These are phyloP conservation scores for Lacanobia oleracea DNA, from an alignment of 2,888 invertebrate species.

Conservation along the genomic window DNA sequence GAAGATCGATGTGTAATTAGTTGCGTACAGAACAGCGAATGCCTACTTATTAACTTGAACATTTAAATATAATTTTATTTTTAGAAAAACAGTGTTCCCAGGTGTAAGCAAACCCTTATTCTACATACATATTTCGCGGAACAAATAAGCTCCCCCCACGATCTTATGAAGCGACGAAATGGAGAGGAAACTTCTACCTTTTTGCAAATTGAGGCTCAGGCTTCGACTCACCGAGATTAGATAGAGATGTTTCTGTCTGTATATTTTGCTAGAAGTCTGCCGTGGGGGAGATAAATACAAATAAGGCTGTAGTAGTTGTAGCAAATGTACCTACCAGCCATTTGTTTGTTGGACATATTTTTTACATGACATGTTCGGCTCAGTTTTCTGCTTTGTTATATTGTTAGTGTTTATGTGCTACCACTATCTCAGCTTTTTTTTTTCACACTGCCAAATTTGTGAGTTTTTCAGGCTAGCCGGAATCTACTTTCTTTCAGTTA, in stretches of 20 bases:
- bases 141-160: conserved; percentile 64
- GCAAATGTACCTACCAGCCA: conserved; percentile 18
- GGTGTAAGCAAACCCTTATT: conserved; percentile 35
- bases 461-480: too few species aligned
- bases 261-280: conserved; percentile 51
- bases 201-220: conserved; percentile 76
- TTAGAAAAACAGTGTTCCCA: too few species aligned
- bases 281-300: conserved; percentile 43
- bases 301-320: conserved; percentile 35
- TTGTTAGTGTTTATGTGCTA: neutral
- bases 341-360: neutral
- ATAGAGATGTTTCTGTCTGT: conserved; percentile 66
- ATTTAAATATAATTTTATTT: neutral
- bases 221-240: conserved; percentile 71
- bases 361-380: neutral
- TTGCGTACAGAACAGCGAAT: too few species aligned
- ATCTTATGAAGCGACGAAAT: conserved; percentile 72
- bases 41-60: too few species aligned
- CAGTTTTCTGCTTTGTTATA: neutral
- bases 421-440: neutral
- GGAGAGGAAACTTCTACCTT: conserved; percentile 72
- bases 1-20: too few species aligned
- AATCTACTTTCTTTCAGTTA: too few species aligned
- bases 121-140: conserved; percentile 42
- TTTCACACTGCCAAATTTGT: too few species aligned